Percentiles rank a stretch among this genome's conserved stretches.
Conservation (phyloP, 1,140 invertebrate genomes). For the Amyelois transitella region DNA sequence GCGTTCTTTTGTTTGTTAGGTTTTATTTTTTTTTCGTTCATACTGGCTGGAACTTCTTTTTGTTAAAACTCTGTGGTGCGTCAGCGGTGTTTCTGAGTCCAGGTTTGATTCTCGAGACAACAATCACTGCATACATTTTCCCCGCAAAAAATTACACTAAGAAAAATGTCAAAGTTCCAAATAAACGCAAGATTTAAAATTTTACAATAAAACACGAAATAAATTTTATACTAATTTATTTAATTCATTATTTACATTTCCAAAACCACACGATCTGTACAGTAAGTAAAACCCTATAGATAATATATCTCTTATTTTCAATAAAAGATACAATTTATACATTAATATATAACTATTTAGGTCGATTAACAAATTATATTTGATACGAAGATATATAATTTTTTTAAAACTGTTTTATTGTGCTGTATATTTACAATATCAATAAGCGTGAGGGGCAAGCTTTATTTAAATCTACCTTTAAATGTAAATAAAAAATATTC, state of each 20-base stretch:
- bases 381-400: constrained; percentile 31
- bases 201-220: constrained; percentile 5
- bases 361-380: constrained; percentile 36
- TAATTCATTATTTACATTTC: constrained; percentile 61
- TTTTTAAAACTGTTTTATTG: constrained; percentile 39
- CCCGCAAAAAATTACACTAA: too few species aligned
- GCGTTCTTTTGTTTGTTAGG: background rate
- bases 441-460: constrained; percentile 64
- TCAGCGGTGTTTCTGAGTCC: too few species aligned
- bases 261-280: constrained; percentile 60
- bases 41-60: too few species aligned
- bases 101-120: too few species aligned
- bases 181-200: too few species aligned
- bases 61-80: too few species aligned
- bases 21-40: background rate
- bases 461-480: constrained; percentile 3
- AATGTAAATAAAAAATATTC: background rate
- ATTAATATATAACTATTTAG: constrained; percentile 43
- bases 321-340: constrained; percentile 61
- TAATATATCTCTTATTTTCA: constrained; percentile 51
- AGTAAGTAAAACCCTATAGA: constrained; percentile 40
- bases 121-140: too few species aligned
- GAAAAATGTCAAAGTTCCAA: too few species aligned
- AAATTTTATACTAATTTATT: constrained; percentile 64
- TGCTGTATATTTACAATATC: constrained; percentile 63